Conservation (phyloP, 2,113 vertebrate genomes). For the Dasypus novemcinctus region DNA sequence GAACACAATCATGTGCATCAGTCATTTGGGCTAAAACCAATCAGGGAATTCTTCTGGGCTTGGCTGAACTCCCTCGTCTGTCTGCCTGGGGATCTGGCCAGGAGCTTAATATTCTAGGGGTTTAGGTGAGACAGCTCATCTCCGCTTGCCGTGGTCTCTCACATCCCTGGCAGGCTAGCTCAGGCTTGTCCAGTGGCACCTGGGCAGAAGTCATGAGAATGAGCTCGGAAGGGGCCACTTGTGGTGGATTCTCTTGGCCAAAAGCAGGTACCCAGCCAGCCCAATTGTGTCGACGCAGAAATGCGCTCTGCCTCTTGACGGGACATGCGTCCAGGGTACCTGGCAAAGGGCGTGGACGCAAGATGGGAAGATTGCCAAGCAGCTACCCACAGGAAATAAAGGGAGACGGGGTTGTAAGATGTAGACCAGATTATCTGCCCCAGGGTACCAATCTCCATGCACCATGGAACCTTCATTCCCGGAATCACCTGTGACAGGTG, state of each 20-base stretch:
- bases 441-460: background rate
- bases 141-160: background rate
- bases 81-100: too few relatives aligned
- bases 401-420: too few relatives aligned
- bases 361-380: background rate
- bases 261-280: background rate
- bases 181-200: background rate
- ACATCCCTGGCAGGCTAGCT: background rate
- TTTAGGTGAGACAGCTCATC: too few relatives aligned
- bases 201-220: background rate
- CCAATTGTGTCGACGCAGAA: background rate
- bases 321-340: too few relatives aligned
- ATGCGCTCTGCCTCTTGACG: too few relatives aligned
- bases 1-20: background rate
- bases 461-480: fast-evolving
- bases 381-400: background rate
- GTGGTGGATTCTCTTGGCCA: background rate
- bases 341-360: background rate
- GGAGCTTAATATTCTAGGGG: too few relatives aligned
- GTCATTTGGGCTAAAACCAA: background rate
- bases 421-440: fast-evolving
- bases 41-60: fast-evolving
- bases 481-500: fast-evolving
- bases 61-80: too few relatives aligned
- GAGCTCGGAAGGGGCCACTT: too few relatives aligned